A percentile compares a stretch with the other conserved stretches of the same genome.
Conservation (phyloP, 2,797 vertebrate genomes). For the Scolopax rusticola region DNA sequence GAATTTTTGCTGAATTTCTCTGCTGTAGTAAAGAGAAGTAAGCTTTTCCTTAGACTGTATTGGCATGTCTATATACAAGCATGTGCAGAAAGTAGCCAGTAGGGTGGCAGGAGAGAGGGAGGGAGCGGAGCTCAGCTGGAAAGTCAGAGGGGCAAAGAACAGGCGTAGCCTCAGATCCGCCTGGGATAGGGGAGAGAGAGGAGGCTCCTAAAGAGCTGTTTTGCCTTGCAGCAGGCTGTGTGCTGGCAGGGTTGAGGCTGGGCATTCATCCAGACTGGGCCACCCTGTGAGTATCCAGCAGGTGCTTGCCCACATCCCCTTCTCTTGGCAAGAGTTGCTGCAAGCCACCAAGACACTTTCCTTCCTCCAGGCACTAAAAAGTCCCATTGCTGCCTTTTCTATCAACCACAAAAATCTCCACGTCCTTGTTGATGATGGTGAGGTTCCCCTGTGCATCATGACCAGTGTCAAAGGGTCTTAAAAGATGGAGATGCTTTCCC, state of each 20-base stretch:
- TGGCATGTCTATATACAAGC: fast-evolving
- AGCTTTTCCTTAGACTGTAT: background rate
- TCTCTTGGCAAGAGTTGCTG: background rate
- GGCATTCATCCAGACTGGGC: no score
- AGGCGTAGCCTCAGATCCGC: background rate
- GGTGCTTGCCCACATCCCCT: background rate
- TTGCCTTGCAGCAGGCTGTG: background rate
- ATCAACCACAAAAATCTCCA: background rate
- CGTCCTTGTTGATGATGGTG: background rate
- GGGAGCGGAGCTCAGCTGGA: background rate
- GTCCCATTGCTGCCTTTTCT: background rate
- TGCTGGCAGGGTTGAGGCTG: background rate
- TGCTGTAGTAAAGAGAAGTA: background rate
- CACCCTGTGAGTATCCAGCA: no score
- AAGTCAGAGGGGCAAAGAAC: background rate
- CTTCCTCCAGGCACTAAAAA: background rate
- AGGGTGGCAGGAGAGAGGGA: background rate
- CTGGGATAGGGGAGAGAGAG: background rate
- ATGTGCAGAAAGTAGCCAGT: fast-evolving
- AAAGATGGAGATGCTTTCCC: background rate
- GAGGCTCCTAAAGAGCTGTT: background rate
- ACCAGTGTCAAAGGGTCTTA: background rate
- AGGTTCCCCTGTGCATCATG: background rate
- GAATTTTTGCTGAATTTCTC: background rate
- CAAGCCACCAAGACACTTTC: background rate